Base-by-base conservation (phyloP, 2,888 invertebrate species). In the Escarpia spicata region DNA sequence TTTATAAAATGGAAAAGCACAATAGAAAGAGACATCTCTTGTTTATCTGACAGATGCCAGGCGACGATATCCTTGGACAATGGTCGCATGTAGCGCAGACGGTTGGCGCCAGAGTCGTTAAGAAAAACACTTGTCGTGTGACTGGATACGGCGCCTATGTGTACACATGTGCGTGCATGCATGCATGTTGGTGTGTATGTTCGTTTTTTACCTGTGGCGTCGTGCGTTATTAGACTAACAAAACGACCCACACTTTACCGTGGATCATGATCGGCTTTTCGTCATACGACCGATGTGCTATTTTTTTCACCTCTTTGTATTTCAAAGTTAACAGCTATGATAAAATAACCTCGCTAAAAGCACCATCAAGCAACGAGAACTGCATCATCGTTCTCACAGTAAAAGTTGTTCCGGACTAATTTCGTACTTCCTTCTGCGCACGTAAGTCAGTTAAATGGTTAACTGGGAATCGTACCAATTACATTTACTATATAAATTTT, bases 1-100 rank as follows among this genome's bases (percentile, higher is more conserved):
- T 75, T 75, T 75, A 75, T 75, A 75, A 75, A 75, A 75, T 75
- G 75, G 75, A 75, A 75, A 75, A 75, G 75, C 75, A 75, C 75
- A 75, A 75, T 75, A 75, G 75, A 75, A 75, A n/a, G 75, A 75
- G 75, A 75, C 75, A 75, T n/a, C 75, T 75, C 19, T 26, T 75
- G 75, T 75, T 75, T 75, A 75, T 75, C 75, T 75, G 75, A 75
- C 75, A 75, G 75, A 75, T 75, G 75, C 75, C 75, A 75, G 75
- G 75, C 75, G 75, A 75, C 75, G 75, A 75, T 75, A 75, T 75
- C 75, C 75, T 75, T 75, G 75, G 75, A 75, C 75, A 75, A 75
- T 75, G n/a, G 75, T 75, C 26, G 75, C 75, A 75, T 75, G 75
- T n/a, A 15, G 75, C 75, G 19, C 75, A 75, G 75, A 75, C 75